phyloP scores from a whole-genome alignment of 1,140 invertebrate species.

The Phymorhynchus buccinoides region DNA sequence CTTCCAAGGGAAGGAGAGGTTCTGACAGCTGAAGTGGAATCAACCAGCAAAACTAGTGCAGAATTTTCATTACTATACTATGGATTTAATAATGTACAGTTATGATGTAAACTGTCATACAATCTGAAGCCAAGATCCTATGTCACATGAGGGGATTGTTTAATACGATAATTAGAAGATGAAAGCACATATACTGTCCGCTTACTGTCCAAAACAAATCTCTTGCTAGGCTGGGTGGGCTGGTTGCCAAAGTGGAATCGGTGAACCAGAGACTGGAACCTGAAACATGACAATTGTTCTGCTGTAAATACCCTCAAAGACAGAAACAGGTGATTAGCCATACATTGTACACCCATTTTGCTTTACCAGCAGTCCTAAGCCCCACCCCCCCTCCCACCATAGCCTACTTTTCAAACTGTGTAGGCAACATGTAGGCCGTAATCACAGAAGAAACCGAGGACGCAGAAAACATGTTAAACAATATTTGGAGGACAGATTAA shows the following conservation, averaged over 20 bases:
- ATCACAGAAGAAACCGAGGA: background rate
- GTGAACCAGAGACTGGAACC: constrained; percentile 17
- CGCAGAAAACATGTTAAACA: background rate
- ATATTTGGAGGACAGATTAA: no score
- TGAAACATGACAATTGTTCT: background rate
- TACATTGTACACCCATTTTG: background rate
- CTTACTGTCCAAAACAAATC: background rate
- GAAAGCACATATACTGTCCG: background rate
- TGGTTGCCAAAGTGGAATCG: background rate
- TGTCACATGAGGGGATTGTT: no score
- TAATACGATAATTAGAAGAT: no score
- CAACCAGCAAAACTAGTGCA: no score
- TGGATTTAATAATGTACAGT: no score
- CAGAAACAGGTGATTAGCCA: background rate
- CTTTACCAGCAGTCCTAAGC: background rate
- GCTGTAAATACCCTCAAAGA: background rate
- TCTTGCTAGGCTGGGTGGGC: background rate
- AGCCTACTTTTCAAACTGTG: background rate
- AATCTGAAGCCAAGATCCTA: no score
- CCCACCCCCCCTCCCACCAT: no score
- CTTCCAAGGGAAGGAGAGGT: no score
- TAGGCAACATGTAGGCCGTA: background rate
- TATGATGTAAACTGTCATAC: no score
- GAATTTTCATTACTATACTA: no score
- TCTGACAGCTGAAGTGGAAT: no score